A percentile compares a stretch with the other conserved stretches of the same genome.
Conservation (phyloP, 1,140 invertebrate species). For the Diachasmimorpha longicaudata region DNA sequence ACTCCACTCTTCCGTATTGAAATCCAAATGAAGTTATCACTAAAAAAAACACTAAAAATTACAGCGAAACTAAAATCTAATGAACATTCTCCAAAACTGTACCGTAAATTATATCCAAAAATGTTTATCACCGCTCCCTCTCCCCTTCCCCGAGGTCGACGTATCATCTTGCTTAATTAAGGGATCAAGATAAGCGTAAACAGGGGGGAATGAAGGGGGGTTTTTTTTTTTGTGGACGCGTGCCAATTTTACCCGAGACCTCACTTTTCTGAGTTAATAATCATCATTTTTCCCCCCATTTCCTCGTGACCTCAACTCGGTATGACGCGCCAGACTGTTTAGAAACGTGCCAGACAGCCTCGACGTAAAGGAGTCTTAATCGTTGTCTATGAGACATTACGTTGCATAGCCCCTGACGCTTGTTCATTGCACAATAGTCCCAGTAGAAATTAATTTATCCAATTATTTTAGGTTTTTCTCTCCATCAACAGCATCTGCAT, state of each 20-base stretch:
- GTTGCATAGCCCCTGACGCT: neutral
- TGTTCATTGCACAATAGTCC: neutral
- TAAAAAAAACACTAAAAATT: too few relatives aligned
- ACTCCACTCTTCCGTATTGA: too few relatives aligned
- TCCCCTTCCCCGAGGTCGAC: too few relatives aligned
- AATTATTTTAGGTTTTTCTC: neutral
- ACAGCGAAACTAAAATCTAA: too few relatives aligned
- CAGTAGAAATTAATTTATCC: neutral
- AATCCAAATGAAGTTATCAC: too few relatives aligned
- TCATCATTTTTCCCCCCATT: neutral
- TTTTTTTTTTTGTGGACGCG: neutral
- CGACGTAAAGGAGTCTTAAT: constrained; percentile 23
- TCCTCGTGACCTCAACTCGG: constrained; percentile 2
- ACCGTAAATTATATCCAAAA: too few relatives aligned
- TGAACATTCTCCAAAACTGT: too few relatives aligned
- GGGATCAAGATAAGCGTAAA: too few relatives aligned
- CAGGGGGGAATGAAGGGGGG: too few relatives aligned
- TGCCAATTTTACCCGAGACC: neutral
- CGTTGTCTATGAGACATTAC: constrained; percentile 22
- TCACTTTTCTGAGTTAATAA: neutral
- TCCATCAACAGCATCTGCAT: neutral
- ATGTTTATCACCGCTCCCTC: too few relatives aligned
- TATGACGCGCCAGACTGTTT: constrained; percentile 19
- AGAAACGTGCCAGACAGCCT: constrained; percentile 23
- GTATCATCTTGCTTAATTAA: too few relatives aligned